Conservation (phyloP, 2,888 invertebrate species). For the Carterocephalus palaemon region DNA sequence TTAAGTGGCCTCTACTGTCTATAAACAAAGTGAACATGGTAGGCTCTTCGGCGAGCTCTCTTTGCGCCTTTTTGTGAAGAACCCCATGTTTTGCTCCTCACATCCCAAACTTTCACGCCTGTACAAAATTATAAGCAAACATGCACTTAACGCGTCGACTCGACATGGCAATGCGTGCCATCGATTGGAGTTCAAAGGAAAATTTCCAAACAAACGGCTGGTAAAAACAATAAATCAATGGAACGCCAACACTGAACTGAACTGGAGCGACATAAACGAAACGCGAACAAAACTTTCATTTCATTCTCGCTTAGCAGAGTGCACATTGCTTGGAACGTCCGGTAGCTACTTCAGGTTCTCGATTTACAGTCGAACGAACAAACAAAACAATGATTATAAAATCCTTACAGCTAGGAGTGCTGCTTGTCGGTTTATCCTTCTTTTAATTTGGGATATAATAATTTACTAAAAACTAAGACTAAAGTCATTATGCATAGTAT, state of each 20-base stretch:
- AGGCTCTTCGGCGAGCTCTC: too few species aligned
- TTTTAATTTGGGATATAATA: too few species aligned
- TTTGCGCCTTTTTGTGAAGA: too few species aligned
- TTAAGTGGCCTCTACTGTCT: too few species aligned
- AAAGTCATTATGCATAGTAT: too few species aligned
- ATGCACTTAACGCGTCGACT: slow-evolving; percentile 1
- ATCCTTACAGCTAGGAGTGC: too few species aligned
- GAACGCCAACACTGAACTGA: slow-evolving; percentile 45
- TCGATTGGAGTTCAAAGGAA: slow-evolving; percentile 49
- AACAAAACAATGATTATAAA: too few species aligned
- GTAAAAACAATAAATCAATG: slow-evolving; percentile 65
- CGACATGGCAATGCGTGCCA: slow-evolving; percentile 15
- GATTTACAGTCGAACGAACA: slow-evolving; percentile 22
- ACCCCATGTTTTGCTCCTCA: too few species aligned
- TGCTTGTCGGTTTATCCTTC: too few species aligned
- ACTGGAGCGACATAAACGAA: slow-evolving; percentile 58
- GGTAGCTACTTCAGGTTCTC: slow-evolving; percentile 41
- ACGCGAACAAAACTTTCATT: slow-evolving; percentile 67
- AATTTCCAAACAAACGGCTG: slow-evolving; percentile 49
- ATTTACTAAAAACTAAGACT: too few species aligned
- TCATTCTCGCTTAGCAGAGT: slow-evolving; percentile 56
- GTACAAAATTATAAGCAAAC: slow-evolving; percentile 1
- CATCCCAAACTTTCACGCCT: slow-evolving; percentile 11
- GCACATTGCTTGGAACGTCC: slow-evolving; percentile 55
- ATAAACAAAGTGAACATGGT: too few species aligned